Percentiles rank a stretch among this genome's conserved stretches.
phyloP scores from a whole-genome alignment of 2,797 vertebrate species.

The Esox masquinongy region DNA sequence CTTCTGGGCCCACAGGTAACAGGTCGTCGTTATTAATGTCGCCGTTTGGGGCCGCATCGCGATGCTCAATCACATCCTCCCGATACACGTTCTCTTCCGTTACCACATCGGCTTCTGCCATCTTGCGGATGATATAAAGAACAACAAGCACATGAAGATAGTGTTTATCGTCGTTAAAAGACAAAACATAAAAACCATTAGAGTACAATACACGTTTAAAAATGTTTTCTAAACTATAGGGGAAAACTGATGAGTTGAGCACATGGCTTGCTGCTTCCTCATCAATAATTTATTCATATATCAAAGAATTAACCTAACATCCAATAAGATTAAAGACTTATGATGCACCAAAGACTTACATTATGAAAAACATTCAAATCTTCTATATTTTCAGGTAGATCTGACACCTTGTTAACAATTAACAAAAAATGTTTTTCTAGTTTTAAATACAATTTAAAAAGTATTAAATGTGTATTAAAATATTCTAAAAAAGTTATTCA shows the following conservation, averaged over 20 bases:
- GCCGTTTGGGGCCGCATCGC: constrained; percentile 42
- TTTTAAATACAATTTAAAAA: too few species aligned
- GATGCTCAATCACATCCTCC: constrained; percentile 38
- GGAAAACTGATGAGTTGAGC: background rate
- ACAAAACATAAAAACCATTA: background rate
- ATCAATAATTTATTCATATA: background rate
- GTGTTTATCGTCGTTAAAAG: background rate
- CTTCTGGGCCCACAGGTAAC: constrained; percentile 54
- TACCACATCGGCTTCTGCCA: constrained; percentile 60
- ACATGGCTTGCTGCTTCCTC: background rate
- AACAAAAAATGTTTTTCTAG: too few species aligned
- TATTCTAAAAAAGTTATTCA: too few species aligned
- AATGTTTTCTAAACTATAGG: background rate
- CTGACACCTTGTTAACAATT: too few species aligned
- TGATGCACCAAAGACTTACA: too few species aligned
- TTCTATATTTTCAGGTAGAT: too few species aligned
- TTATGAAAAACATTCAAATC: too few species aligned
- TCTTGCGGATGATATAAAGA: constrained; percentile 59
- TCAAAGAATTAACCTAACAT: background rate
- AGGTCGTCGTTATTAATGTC: constrained; percentile 49
- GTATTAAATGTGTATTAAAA: too few species aligned
- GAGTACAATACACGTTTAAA: background rate
- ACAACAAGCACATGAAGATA: background rate
- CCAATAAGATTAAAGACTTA: too few species aligned
- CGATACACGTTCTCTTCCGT: constrained; percentile 49